Evolutionary conservation across 2,888 invertebrate genomes (phyloP).

Genomic region (Tipula vernalis): DNA sequence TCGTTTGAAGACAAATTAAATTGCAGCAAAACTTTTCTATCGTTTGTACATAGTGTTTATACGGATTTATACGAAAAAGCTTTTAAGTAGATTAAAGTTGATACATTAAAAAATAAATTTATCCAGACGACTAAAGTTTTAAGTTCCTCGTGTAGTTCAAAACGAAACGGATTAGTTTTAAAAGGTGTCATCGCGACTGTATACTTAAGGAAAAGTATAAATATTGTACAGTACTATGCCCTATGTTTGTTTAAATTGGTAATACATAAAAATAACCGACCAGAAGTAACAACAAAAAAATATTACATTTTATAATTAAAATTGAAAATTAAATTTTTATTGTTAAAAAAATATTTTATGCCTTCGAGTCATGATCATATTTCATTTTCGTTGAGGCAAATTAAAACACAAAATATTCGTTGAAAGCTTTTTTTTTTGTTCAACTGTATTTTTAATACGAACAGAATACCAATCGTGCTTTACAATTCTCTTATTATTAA

Average conservation of each 20-base stretch:
- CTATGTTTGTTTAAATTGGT: too few species aligned
- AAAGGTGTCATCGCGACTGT: too few species aligned
- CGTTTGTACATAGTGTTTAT: neutral
- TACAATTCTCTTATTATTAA: neutral
- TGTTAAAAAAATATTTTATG: neutral
- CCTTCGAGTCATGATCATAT: neutral
- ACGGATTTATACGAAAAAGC: neutral
- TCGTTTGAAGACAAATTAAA: neutral
- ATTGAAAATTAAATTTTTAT: neutral
- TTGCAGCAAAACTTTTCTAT: neutral
- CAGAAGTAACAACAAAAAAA: too few species aligned
- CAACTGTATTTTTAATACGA: neutral
- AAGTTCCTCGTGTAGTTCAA: too few species aligned
- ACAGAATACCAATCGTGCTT: neutral
- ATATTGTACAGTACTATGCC: too few species aligned
- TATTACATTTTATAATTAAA: neutral
- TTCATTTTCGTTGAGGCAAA: neutral
- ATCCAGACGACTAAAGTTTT: too few species aligned
- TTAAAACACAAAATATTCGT: neutral
- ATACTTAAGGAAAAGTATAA: too few species aligned
- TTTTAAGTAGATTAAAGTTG: neutral
- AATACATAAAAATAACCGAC: too few species aligned
- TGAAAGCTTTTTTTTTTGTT: neutral
- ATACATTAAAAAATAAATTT: neutral
- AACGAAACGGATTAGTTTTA: too few species aligned